phyloP scores from a whole-genome alignment of 2,888 invertebrate species.

The Xylota segnis region DNA sequence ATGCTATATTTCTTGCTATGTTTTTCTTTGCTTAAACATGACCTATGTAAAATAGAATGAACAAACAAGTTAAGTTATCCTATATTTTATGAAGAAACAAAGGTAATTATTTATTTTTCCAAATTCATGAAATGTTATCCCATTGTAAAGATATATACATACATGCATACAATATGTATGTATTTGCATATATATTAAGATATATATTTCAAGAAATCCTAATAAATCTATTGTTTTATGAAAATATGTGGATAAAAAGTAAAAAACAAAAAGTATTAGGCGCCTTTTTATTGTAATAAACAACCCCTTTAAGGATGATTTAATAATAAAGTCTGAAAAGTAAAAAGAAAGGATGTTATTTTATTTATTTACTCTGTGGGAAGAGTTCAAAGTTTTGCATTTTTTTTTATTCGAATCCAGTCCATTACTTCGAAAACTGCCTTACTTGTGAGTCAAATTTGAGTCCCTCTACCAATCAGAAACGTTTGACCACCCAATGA shows the following conservation, averaged over 20 bases:
- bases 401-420: too few relatives aligned
- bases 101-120: conserved; percentile 44
- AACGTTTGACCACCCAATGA: too few relatives aligned
- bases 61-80: conserved; percentile 47
- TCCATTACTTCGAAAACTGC: too few relatives aligned
- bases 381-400: too few relatives aligned
- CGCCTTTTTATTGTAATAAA: conserved; percentile 76
- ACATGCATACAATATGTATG: not conserved
- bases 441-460: too few relatives aligned
- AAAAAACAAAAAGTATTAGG: conserved; percentile 67
- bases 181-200: not conserved
- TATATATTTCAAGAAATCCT: conserved; percentile 34
- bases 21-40: conserved; percentile 64
- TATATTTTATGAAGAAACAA: conserved; percentile 41
- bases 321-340: conserved; percentile 76
- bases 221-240: conserved; percentile 49
- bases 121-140: conserved; percentile 41
- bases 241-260: conserved; percentile 53
- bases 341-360: conserved; percentile 9
- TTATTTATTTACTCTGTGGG: not conserved
- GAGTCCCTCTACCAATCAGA: too few relatives aligned
- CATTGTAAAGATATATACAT: not conserved
- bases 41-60: conserved; percentile 61
- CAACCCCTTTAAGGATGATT: conserved; percentile 76
- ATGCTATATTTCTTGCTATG: conserved; percentile 67